Percentiles rank a stretch among this genome's conserved stretches.
Evolutionary conservation across 2,888 invertebrate genomes (phyloP).

Genomic region (Drosophila emarginata): DNA sequence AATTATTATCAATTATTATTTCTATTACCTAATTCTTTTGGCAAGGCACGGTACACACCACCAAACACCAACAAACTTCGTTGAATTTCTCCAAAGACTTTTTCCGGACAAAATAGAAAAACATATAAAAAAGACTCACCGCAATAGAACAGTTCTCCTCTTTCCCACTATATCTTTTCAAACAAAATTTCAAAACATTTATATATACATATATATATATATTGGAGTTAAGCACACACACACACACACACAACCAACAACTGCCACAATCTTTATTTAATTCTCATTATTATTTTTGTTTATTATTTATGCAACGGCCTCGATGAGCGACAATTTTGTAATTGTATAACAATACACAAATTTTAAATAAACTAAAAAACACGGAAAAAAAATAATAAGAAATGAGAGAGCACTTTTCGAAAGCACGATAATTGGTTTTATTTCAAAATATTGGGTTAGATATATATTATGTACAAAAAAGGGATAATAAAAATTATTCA

Average conservation of each 20-base stretch:
- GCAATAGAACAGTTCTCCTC: slow-evolving; percentile 31
- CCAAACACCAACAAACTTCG: slow-evolving; percentile 2
- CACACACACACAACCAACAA: slow-evolving; percentile 47
- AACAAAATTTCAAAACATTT: slow-evolving; percentile 28
- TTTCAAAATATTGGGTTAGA: neutral
- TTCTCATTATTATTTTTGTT: neutral
- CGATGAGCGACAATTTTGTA: slow-evolving; percentile 47
- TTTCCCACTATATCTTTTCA: neutral
- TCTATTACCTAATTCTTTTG: neutral
- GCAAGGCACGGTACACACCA: too few species aligned
- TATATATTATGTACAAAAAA: too few species aligned
- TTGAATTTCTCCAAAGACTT: slow-evolving; percentile 57
- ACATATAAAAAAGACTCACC: slow-evolving; percentile 61
- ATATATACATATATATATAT: slow-evolving; percentile 16
- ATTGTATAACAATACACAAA: slow-evolving; percentile 55
- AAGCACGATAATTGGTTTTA: slow-evolving; percentile 62
- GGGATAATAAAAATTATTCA: too few species aligned
- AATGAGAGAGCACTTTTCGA: slow-evolving; percentile 66
- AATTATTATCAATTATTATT: slow-evolving; percentile 16
- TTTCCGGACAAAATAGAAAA: slow-evolving; percentile 58
- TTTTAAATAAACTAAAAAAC: slow-evolving; percentile 63
- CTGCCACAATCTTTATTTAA: slow-evolving; percentile 55
- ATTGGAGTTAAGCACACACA: slow-evolving; percentile 3
- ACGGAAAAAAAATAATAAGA: slow-evolving; percentile 52
- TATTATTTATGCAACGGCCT: slow-evolving; percentile 21